phyloP scores from a whole-genome alignment of 2,888 invertebrate genomes.

The Strigamia maritima region DNA sequence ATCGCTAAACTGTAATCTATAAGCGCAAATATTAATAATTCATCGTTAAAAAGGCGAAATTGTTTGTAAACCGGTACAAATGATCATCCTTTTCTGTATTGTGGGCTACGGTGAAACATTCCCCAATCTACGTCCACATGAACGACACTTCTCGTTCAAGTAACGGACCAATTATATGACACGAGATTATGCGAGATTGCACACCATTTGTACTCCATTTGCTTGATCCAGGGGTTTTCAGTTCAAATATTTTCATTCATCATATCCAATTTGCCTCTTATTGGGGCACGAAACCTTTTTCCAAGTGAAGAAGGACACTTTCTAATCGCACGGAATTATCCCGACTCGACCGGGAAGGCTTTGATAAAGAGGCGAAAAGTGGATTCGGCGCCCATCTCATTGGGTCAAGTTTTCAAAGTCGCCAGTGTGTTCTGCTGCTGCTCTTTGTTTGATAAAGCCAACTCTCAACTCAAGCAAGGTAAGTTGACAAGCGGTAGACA shows the following conservation, averaged over 20 bases:
- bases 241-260: constrained; percentile 40
- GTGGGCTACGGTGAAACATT: constrained; percentile 28
- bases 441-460: constrained; percentile 40
- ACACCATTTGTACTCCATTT: constrained; percentile 40
- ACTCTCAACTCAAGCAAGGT: constrained; percentile 39
- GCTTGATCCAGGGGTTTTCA: constrained; percentile 39
- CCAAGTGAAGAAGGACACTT: constrained; percentile 21
- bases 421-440: constrained; percentile 30
- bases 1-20: not conserved
- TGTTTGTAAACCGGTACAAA: not conserved
- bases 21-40: not conserved
- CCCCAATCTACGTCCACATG: constrained; percentile 34
- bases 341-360: not conserved
- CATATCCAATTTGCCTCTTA: constrained; percentile 26
- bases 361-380: constrained; percentile 31
- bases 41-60: not conserved
- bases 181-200: constrained; percentile 40
- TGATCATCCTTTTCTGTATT: constrained; percentile 11
- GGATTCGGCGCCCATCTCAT: constrained; percentile 31
- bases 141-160: constrained; percentile 39
- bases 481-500: constrained; percentile 37
- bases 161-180: constrained; percentile 40
- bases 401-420: constrained; percentile 37
- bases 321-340: constrained; percentile 14
- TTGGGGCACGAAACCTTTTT: constrained; percentile 21